Conservation (phyloP, 2,888 invertebrate species). For the Caenorhabditis doughertyi region DNA sequence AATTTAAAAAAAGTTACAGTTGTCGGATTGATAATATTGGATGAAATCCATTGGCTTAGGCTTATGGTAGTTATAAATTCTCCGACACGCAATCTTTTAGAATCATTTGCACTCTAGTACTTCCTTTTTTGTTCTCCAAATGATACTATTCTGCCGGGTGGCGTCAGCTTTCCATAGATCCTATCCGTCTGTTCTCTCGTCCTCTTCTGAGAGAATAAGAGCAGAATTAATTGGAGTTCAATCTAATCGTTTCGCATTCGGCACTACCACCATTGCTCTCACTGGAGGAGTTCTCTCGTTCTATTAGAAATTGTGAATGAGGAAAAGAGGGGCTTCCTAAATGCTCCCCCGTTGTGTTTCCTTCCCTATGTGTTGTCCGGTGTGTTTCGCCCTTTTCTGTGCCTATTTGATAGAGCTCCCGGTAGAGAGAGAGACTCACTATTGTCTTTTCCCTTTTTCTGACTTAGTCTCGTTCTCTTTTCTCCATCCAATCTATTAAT, state of each 20-base stretch:
- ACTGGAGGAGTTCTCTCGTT: slow-evolving; percentile 2
- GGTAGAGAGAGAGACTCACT: slow-evolving; percentile 16
- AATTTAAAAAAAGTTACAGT: too few relatives aligned
- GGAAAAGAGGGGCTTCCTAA: slow-evolving; percentile 8
- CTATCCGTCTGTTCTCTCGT: neutral
- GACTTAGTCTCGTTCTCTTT: slow-evolving; percentile 11
- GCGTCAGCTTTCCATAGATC: slow-evolving; percentile 4
- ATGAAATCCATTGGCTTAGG: neutral
- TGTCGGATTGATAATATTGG: too few relatives aligned
- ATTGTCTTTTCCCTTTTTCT: slow-evolving; percentile 44
- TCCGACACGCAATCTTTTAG: neutral
- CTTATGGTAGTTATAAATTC: neutral
- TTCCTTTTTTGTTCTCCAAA: neutral
- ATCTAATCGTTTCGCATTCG: slow-evolving; percentile 50
- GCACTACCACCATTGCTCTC: slow-evolving; percentile 1
- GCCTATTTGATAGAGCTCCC: slow-evolving; percentile 45
- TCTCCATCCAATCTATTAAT: slow-evolving; percentile 9
- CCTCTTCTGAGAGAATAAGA: slow-evolving; percentile 15
- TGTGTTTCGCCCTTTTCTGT: slow-evolving; percentile 2
- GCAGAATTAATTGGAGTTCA: slow-evolving; percentile 58
- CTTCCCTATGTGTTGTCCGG: slow-evolving; percentile 14
- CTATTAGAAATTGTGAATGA: slow-evolving; percentile 11
- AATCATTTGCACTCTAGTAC: neutral
- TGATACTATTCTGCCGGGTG: neutral
- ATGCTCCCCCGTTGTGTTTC: slow-evolving; percentile 28